Evolutionary conservation across 2,113 vertebrate genomes (phyloP).

Genomic region (Arothron firmamentum): DNA sequence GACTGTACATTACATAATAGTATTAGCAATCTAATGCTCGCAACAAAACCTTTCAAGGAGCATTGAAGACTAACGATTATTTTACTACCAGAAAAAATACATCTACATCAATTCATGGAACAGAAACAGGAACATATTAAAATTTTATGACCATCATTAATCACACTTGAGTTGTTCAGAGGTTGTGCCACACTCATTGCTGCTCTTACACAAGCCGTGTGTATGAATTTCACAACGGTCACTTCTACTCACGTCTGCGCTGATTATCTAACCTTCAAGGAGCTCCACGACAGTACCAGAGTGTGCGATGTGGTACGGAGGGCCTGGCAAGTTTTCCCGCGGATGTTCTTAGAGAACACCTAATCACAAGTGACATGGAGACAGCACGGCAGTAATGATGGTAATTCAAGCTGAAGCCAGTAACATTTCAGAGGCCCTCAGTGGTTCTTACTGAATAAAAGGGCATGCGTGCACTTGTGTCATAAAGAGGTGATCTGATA

Average conservation of each 20-base stretch:
- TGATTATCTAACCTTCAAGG: conserved; percentile 50
- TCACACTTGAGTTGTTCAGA: neutral
- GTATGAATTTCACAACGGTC: conserved; percentile 44
- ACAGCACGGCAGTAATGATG: conserved; percentile 59
- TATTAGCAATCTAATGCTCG: too few species aligned
- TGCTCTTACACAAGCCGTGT: conserved; percentile 5
- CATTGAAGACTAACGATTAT: too few species aligned
- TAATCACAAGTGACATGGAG: conserved; percentile 70
- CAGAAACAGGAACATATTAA: neutral
- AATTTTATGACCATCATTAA: neutral
- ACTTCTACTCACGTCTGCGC: conserved; percentile 30
- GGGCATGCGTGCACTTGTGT: conserved; percentile 21
- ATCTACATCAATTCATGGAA: too few species aligned
- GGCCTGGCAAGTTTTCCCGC: conserved; percentile 43
- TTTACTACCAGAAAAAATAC: too few species aligned
- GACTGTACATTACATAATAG: too few species aligned
- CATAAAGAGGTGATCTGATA: conserved; percentile 30
- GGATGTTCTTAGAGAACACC: conserved; percentile 56
- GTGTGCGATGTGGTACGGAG: conserved; percentile 11
- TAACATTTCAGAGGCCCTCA: conserved; percentile 64
- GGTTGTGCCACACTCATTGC: neutral
- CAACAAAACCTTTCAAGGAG: too few species aligned
- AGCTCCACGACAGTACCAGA: conserved; percentile 22
- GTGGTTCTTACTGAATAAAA: conserved; percentile 44
- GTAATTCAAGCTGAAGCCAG: conserved; percentile 66